Evolutionary conservation across 2,797 vertebrate species (phyloP).

Genomic region (Semaprochilodus insignis): DNA sequence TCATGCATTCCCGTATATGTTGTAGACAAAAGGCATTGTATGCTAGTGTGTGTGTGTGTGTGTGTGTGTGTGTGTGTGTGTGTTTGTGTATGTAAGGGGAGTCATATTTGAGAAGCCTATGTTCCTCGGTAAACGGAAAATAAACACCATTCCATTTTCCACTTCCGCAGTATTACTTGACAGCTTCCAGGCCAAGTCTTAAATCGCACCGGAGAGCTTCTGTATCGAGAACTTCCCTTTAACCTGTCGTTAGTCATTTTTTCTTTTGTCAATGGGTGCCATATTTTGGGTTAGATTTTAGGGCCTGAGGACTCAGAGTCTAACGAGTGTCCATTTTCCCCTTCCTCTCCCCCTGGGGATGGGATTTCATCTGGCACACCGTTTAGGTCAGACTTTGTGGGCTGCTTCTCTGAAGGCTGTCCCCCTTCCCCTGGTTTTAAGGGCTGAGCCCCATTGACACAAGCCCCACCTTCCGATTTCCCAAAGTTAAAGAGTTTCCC

Average conservation of each 20-base stretch:
- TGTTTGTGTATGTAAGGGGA: constrained; percentile 33
- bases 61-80: neutral
- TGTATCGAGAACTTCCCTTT: constrained; percentile 3
- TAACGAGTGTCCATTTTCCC: constrained; percentile 76
- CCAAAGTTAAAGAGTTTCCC: constrained; percentile 96
- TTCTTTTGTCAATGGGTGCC: constrained; percentile 14
- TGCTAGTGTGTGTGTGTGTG: constrained; percentile 42
- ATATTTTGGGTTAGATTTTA: constrained; percentile 75
- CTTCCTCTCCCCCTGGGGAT: constrained; percentile 75
- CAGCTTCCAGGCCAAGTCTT: constrained; percentile 62
- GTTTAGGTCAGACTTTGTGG: constrained; percentile 87
- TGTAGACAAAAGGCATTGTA: constrained; percentile 77
- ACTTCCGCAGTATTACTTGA: constrained; percentile 55
- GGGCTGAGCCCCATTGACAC: constrained; percentile 75
- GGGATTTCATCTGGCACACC: constrained; percentile 84
- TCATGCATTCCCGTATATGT: constrained; percentile 85
- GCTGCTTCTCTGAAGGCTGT: constrained; percentile 74
- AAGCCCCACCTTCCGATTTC: constrained; percentile 81
- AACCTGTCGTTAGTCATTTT: constrained; percentile 59
- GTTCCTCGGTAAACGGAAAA: constrained; percentile 60
- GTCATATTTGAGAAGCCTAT: constrained; percentile 67
- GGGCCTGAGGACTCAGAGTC: constrained; percentile 81
- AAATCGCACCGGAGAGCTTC: constrained; percentile 53
- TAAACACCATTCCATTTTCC: constrained; percentile 52
- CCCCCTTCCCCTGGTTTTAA: constrained; percentile 68